These are phyloP conservation scores for Ichneumoninae sp. DNA, from an alignment of 2,888 invertebrate species.

Conservation along the genomic window DNA sequence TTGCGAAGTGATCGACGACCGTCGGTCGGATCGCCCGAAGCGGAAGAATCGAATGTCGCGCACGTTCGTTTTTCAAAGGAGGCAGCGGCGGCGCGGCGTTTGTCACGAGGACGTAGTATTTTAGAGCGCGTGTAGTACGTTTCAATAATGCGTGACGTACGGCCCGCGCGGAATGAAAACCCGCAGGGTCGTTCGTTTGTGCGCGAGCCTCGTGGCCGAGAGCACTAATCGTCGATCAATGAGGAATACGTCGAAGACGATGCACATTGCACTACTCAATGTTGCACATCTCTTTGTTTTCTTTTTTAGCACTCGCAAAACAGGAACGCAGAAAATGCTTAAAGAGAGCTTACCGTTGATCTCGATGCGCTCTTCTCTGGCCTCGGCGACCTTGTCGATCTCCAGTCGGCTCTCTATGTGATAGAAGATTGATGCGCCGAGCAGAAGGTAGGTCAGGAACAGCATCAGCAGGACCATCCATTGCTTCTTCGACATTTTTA, in stretches of 20 bases:
- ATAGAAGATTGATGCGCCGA: conserved; percentile 95
- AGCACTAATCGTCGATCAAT: conserved; percentile 58
- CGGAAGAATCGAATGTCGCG: conserved; percentile 4
- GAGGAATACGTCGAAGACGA: conserved; percentile 33
- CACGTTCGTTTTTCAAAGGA: not conserved
- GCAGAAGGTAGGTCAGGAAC: conserved; percentile 90
- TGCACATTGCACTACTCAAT: not conserved
- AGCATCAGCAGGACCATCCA: conserved; percentile 90
- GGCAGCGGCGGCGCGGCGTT: not conserved
- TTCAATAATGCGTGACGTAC: conserved; percentile 51
- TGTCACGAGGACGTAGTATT: conserved; percentile 54
- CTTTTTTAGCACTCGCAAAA: not conserved
- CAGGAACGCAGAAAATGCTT: not conserved
- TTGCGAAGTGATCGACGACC: conserved; percentile 13
- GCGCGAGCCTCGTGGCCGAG: conserved; percentile 54
- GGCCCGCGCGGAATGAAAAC: conserved; percentile 33
- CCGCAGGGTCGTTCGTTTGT: conserved; percentile 61
- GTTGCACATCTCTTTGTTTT: not conserved
- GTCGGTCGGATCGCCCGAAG: not conserved
- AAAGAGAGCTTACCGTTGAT: conserved; percentile 87
- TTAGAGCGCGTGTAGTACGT: conserved; percentile 36
- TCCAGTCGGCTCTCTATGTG: conserved; percentile 92
- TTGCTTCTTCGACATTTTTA: conserved; percentile 92
- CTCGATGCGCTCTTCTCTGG: conserved; percentile 87
- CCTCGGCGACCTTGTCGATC: conserved; percentile 86